Evolutionary conservation across 2,797 vertebrate genomes (phyloP).

Genomic region (Melanotaenia boesemani): DNA sequence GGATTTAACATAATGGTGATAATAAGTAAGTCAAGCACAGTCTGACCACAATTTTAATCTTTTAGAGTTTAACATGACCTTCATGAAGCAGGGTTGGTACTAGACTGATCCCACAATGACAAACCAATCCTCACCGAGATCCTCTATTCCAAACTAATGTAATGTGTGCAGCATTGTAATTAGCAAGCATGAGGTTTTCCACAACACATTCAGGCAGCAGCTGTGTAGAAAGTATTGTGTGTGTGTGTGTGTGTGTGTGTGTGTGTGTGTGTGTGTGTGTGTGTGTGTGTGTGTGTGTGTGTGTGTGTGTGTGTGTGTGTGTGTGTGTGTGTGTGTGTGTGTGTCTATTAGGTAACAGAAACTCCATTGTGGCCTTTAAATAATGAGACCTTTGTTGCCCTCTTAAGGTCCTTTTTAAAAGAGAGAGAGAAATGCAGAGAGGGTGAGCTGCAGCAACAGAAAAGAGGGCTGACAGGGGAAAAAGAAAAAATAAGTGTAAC

Average conservation of each 20-base stretch:
- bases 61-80: background rate
- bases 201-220: slow-evolving; percentile 8
- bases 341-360: slow-evolving; percentile 39
- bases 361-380: slow-evolving; percentile 45
- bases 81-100: background rate
- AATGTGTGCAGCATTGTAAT: background rate
- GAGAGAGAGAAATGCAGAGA: background rate
- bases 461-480: background rate
- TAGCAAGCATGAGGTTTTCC: background rate
- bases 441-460: slow-evolving; percentile 8
- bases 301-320: background rate
- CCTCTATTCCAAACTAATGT: background rate
- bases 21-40: background rate
- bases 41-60: background rate
- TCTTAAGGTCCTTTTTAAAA: slow-evolving; percentile 10
- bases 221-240: slow-evolving; percentile 1
- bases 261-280: slow-evolving; percentile 11
- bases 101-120: slow-evolving; percentile 5
- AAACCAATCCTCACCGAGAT: slow-evolving; percentile 29
- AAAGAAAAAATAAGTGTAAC: background rate
- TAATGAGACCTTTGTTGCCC: slow-evolving; percentile 52
- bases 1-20: background rate
- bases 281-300: background rate
- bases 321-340: background rate
- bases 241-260: background rate